A percentile compares a stretch with the other conserved stretches of the same genome.
Evolutionary conservation across 1,140 invertebrate species (phyloP).

Genomic region (Zaprionus inermis): DNA sequence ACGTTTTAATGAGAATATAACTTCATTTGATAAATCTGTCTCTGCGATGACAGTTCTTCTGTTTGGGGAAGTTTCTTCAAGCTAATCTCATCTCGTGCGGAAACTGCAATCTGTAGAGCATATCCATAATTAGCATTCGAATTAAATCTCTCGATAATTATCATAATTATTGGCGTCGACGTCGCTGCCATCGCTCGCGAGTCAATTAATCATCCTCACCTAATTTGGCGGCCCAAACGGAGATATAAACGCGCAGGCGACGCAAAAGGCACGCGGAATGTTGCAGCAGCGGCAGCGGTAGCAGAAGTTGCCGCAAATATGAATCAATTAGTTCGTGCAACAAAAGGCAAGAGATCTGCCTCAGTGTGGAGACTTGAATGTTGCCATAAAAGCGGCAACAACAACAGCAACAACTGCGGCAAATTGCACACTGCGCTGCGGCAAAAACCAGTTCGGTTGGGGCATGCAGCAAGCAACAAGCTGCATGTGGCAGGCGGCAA

Average conservation of each 20-base stretch:
- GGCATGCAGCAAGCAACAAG: slow-evolving; percentile 10
- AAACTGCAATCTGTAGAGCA: slow-evolving; percentile 20
- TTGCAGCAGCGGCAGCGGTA: slow-evolving; percentile 35
- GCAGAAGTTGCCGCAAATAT: slow-evolving; percentile 68
- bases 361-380: slow-evolving; percentile 25
- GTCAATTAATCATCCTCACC: slow-evolving; percentile 72
- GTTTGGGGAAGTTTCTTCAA: too few relatives aligned
- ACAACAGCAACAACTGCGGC: slow-evolving; percentile 23
- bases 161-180: slow-evolving; percentile 6
- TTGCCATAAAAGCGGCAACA: slow-evolving; percentile 43
- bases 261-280: slow-evolving; percentile 56
- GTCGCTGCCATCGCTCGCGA: slow-evolving; percentile 43
- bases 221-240: slow-evolving; percentile 54
- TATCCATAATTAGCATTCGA: slow-evolving; percentile 19
- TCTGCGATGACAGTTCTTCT: too few relatives aligned
- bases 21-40: neutral
- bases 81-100: neutral
- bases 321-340: slow-evolving; percentile 78
- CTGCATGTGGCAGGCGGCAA: slow-evolving; percentile 15
- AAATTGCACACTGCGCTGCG: slow-evolving; percentile 59
- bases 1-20: too few relatives aligned
- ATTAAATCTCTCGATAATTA: slow-evolving; percentile 51
- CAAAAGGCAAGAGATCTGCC: slow-evolving; percentile 70
- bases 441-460: slow-evolving; percentile 64
- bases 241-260: slow-evolving; percentile 27